phyloP scores from a whole-genome alignment of 2,797 vertebrate genomes.

The Benthosema pterotum region DNA sequence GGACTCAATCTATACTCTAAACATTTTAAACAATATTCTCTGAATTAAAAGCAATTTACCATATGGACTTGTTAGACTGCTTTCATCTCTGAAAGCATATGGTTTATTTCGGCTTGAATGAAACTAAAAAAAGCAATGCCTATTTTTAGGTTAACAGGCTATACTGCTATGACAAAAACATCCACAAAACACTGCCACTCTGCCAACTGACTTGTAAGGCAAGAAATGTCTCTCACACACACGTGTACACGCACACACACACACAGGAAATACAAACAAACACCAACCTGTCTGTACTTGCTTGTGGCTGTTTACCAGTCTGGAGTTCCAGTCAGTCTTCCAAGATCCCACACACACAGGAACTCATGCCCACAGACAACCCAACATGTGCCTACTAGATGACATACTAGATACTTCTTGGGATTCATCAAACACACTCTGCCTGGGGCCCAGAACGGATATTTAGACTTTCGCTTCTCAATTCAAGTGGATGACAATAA shows the following conservation, averaged over 20 bases:
- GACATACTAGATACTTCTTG: constrained; percentile 1
- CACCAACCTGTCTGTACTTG: constrained; percentile 74
- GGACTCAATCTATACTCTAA: neutral
- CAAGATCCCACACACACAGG: constrained; percentile 41
- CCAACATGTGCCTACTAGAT: constrained; percentile 1
- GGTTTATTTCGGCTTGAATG: too few relatives aligned
- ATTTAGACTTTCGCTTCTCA: constrained; percentile 4
- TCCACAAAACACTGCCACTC: neutral
- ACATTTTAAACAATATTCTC: neutral
- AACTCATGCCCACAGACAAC: constrained; percentile 17
- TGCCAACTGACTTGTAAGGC: constrained; percentile 8
- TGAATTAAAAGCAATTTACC: neutral
- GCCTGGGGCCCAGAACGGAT: constrained; percentile 3
- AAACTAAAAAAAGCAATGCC: too few relatives aligned
- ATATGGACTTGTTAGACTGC: too few relatives aligned
- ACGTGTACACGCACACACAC: constrained; percentile 35
- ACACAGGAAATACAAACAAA: constrained; percentile 67
- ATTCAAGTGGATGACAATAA: constrained; percentile 16
- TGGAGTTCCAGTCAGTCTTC: constrained; percentile 60
- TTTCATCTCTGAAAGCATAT: too few relatives aligned
- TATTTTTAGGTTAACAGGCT: neutral
- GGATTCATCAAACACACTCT: constrained; percentile 22
- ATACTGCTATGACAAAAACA: constrained; percentile 4
- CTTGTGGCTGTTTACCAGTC: constrained; percentile 70
- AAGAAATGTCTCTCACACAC: constrained; percentile 11